Conservation (phyloP, 2,113 vertebrate genomes). For the Cyanoderma ruficeps region DNA sequence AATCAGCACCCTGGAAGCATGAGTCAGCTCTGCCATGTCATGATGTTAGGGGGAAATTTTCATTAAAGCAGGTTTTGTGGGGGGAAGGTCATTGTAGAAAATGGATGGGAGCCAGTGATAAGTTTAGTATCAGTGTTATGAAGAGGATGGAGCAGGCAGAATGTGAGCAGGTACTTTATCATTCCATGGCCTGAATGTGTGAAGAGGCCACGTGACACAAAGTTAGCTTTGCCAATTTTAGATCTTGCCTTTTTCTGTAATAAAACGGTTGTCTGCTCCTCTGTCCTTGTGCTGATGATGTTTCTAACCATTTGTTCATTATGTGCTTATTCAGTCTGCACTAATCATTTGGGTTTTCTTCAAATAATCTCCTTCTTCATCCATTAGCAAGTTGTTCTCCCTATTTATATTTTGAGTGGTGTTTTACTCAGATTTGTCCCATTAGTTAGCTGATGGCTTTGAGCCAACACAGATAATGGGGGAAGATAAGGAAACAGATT, state of each 20-base stretch:
- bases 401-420: not conserved
- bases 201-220: not conserved
- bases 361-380: not conserved
- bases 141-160: not conserved
- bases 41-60: not conserved
- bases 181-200: not conserved
- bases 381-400: not conserved
- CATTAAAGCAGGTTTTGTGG: not conserved
- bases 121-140: not conserved
- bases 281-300: not conserved
- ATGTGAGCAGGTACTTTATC: not conserved
- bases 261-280: not conserved
- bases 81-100: not conserved
- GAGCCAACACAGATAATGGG: not conserved
- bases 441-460: slow-evolving; percentile 4
- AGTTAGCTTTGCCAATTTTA: not conserved
- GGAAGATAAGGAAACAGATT: not conserved
- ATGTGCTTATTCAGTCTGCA: not conserved
- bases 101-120: not conserved
- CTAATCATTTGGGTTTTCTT: not conserved
- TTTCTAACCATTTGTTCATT: not conserved
- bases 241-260: not conserved
- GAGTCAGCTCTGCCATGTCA: not conserved
- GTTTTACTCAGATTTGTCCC: not conserved
- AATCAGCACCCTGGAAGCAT: not conserved